Evolutionary conservation across 2,797 vertebrate species (phyloP), one percentile per base, ranked within the genome.

Genomic region (Acipenser ruthenus): DNA sequence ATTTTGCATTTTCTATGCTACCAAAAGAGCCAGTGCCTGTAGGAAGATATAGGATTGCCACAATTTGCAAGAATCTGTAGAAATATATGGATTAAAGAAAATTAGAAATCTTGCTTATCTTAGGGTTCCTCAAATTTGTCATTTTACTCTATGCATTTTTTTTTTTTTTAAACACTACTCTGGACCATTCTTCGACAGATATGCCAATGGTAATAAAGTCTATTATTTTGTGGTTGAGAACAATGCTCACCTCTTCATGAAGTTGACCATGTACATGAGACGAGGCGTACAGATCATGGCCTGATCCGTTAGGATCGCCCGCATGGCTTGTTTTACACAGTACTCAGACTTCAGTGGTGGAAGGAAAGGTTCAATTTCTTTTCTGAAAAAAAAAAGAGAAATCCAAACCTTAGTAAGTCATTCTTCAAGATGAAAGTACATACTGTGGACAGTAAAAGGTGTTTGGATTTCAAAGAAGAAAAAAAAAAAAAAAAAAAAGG

Each of bases 281-380:
- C 93, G 88, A 52, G 93, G 93, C 0, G 89, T 92, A 76, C 92
- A 94, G 78, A 94, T 89, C 92, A 94, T 90, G 23, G 92, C 89
- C 76, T 94, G 92, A 78, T 94, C 90, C 5, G 93, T 93, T 67
- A 94, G 90, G 76, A 94, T 93, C 67, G 92, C 92, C 79, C 84
- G 85, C 91, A 93, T 92, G 10, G 91, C 92, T 76, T 90, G 88
- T 71, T 91, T 89, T 79, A 94, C 91, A 67, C 93, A 93, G 77
- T 92, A 91, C 70, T 94, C 92, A 0, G 91, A 89, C 70, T 93
- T 92, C 79, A 93, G 74, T 5, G 91, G 91, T 5, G 91, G 92
- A 74, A 94, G 81, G 65, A 94, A 89, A 51, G 91, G 87, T 66
- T 92, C 89, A 0, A 93, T 90, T 84, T 93, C 91, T 83, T 93